These are phyloP conservation scores for Alviniconcha strummeri DNA, from an alignment of 2,888 invertebrate genomes.

Conservation along the genomic window DNA sequence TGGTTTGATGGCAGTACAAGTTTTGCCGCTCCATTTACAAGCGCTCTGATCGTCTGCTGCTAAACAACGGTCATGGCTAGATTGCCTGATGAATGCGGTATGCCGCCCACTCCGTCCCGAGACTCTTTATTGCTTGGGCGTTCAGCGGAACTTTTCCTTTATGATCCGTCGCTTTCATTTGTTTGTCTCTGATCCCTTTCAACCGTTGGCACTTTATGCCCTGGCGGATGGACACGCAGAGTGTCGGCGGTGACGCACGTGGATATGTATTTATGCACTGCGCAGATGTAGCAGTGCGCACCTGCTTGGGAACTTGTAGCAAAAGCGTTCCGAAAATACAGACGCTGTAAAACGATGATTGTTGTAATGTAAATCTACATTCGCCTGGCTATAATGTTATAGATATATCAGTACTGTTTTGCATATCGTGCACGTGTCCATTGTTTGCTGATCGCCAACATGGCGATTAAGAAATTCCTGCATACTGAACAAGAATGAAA, in stretches of 20 bases:
- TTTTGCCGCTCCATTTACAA: background rate
- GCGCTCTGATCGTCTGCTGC: background rate
- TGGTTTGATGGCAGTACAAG: too few species aligned
- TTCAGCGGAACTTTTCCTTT: background rate
- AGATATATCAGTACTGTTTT: too few species aligned
- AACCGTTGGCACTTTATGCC: background rate
- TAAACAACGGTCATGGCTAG: background rate
- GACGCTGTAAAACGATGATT: too few species aligned
- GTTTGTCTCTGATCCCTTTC: conserved; percentile 5
- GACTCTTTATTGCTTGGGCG: background rate
- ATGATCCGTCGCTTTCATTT: background rate
- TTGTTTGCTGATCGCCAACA: too few species aligned
- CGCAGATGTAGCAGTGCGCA: background rate
- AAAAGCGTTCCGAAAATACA: too few species aligned
- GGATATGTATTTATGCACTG: background rate
- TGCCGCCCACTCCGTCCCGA: background rate
- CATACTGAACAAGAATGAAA: too few species aligned
- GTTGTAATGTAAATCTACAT: too few species aligned
- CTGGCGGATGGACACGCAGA: background rate
- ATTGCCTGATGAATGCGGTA: background rate
- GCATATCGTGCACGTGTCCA: too few species aligned
- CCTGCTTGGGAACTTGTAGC: background rate
- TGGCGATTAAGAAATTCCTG: too few species aligned
- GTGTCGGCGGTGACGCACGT: conserved; percentile 1
- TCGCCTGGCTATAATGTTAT: too few species aligned